Conservation (phyloP, 2,113 vertebrate species). For the Leucopsar rothschildi region DNA sequence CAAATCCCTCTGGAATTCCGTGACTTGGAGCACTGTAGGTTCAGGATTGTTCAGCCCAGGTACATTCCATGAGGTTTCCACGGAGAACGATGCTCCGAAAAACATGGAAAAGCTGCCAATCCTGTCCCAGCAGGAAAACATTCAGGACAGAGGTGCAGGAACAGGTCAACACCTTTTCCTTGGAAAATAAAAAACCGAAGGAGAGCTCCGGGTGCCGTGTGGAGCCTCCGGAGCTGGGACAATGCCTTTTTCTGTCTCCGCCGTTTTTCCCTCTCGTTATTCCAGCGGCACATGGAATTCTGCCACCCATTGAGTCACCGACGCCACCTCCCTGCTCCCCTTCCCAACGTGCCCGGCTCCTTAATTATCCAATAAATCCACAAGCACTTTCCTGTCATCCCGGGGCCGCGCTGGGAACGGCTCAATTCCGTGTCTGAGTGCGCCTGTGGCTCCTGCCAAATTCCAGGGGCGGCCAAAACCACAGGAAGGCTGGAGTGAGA, state of each 20-base stretch:
- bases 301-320: background rate
- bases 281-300: background rate
- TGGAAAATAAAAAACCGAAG: background rate
- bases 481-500: slow-evolving; percentile 12
- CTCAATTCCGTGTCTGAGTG: background rate
- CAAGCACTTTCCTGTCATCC: slow-evolving; percentile 2
- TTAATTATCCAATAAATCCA: slow-evolving; percentile 37
- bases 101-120: background rate
- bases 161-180: background rate
- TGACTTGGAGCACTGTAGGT: background rate
- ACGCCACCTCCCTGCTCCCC: slow-evolving; percentile 2
- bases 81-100: accelerated
- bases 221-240: background rate
- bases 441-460: background rate
- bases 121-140: background rate
- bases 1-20: background rate
- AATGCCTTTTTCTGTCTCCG: background rate
- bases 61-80: background rate
- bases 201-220: accelerated
- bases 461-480: slow-evolving; percentile 43
- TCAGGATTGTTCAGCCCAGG: background rate
- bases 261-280: background rate
- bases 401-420: background rate
- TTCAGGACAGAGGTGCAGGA: background rate
- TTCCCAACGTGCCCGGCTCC: background rate